Evolutionary conservation across 1,140 invertebrate genomes (phyloP).

Genomic region (Lamellibrachia luymesi): DNA sequence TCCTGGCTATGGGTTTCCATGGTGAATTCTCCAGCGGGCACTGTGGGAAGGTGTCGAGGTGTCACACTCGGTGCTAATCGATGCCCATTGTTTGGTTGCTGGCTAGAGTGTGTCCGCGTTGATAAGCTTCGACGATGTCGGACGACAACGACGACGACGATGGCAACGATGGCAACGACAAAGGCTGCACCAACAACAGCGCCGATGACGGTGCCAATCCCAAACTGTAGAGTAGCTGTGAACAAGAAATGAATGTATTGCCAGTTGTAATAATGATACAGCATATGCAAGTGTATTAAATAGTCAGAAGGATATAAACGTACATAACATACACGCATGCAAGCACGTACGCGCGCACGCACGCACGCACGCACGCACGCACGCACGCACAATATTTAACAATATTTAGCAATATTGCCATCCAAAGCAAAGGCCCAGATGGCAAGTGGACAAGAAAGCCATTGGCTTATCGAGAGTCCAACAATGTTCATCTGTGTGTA

Average conservation of each 20-base stretch:
- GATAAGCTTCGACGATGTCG: background rate
- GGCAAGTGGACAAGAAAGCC: too few relatives aligned
- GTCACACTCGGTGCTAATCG: background rate
- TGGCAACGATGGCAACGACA: background rate
- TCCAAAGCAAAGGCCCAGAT: too few relatives aligned
- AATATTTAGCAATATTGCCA: too few relatives aligned
- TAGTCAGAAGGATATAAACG: too few relatives aligned
- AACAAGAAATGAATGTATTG: background rate
- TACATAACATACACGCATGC: too few relatives aligned
- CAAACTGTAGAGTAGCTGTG: background rate
- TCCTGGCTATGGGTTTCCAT: background rate
- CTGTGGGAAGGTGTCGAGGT: background rate
- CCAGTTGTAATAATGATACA: background rate
- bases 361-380: too few relatives aligned
- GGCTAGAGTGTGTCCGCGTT: background rate
- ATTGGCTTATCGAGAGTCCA: too few relatives aligned
- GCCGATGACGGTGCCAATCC: background rate
- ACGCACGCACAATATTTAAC: too few relatives aligned
- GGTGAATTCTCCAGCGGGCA: too few relatives aligned
- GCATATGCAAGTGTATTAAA: background rate
- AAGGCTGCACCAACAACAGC: background rate
- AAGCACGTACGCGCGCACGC: too few relatives aligned
- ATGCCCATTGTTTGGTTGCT: background rate
- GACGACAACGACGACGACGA: background rate
- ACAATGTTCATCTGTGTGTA: too few relatives aligned